These are phyloP conservation scores for Sphenodon punctatus DNA, from an alignment of 2,797 vertebrate genomes.

Conservation along the genomic window DNA sequence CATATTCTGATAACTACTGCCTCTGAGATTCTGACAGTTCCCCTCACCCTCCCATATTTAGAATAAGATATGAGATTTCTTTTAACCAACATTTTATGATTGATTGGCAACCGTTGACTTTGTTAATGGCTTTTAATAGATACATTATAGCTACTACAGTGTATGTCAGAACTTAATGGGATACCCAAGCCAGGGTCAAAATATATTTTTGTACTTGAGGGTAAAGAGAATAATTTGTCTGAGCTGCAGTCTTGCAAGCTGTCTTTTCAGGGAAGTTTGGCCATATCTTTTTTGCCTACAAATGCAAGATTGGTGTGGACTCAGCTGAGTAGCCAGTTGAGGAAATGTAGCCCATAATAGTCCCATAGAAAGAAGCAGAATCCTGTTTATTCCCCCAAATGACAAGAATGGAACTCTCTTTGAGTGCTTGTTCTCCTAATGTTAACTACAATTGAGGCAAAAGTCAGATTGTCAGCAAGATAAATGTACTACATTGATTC, in stretches of 20 bases:
- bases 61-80: background rate
- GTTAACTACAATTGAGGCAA: conserved; percentile 26
- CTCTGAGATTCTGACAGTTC: background rate
- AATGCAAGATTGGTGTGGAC: background rate
- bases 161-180: background rate
- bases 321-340: background rate
- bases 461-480: conserved; percentile 41
- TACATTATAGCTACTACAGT: background rate
- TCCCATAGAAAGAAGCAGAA: conserved; percentile 32
- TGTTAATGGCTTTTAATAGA: background rate
- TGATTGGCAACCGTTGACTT: background rate
- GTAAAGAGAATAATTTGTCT: background rate
- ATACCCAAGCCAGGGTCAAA: background rate
- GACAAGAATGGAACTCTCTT: conserved; percentile 8
- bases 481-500: conserved; percentile 12
- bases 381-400: conserved; percentile 23
- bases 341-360: background rate
- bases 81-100: background rate
- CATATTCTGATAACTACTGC: background rate
- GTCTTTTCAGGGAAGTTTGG: background rate
- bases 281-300: background rate
- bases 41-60: background rate
- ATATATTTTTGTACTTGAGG: background rate
- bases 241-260: background rate
- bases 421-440: background rate